Base-by-base conservation (phyloP, 2,797 vertebrate genomes). In the Staurois parvus region DNA sequence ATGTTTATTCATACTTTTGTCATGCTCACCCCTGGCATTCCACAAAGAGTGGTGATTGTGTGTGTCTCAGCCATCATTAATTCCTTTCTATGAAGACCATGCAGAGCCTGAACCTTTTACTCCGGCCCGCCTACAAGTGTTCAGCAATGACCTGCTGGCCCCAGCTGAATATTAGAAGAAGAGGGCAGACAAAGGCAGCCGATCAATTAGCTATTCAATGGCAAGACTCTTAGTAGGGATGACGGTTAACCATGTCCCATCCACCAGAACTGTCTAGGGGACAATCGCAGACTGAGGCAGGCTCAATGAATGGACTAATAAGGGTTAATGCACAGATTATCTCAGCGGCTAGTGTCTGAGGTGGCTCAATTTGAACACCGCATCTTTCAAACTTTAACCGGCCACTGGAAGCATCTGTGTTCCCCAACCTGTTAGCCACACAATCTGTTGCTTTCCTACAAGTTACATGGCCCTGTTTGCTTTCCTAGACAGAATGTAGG, bases 1-100 rank as follows among this genome's bases (percentile, higher is more conserved):
- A 86, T 72, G 79, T 83, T 78, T 83, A 78, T 86, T 86, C 85
- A 86, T 82, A 86, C 69, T 34, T 62, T 34, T 62, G 34, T 70
- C 85, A 77, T 26, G 66, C 48, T 76, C 79, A 70, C 79, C 45
- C 73, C 67, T 76, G 56, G 15, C 73, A 81, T 62, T 77, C 72
- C 75, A 76, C 21, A 48, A 12, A 78, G 29, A 84, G 40, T 29
- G 28, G 45, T 64, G 68, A 77, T 86, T 82, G 85, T 79, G 67
- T 64, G 66, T 34, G 48, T 17, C 66, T 66, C 34, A 21, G 66
- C 52, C 72, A 70, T 45, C 30, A 28, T 48, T 72, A 70, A 64
- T 75, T 74, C 85, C 28, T 17, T 67, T 56, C 28, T 42, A 40
- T 5, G 13, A 42, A 66, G 67, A 45, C 85, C 42, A n/a, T 56